Evolutionary conservation across 53 echinoderm and acorn worm species (phyloP).

Genomic region (Paelopatides confundens): DNA sequence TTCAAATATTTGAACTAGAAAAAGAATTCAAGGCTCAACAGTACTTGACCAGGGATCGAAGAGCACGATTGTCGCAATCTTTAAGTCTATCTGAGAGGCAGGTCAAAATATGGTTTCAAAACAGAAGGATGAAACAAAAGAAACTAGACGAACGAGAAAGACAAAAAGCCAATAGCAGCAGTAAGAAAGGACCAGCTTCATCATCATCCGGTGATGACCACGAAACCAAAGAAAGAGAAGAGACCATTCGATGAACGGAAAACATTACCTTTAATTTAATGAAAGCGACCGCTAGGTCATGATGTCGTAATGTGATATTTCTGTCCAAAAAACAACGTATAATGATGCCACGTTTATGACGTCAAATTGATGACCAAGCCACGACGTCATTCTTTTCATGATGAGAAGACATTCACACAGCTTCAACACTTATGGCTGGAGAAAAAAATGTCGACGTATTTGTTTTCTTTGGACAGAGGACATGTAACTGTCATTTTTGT

Average conservation of each 20-base stretch:
- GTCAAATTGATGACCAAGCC: not conserved
- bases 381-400: not conserved
- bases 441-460: too few species aligned
- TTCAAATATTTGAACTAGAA: constrained; percentile 95
- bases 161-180: constrained; percentile 28
- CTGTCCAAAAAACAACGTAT: constrained; percentile 26
- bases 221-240: constrained; percentile 41
- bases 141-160: constrained; percentile 74
- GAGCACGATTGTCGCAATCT: constrained; percentile 79
- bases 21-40: constrained; percentile 94
- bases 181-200: constrained; percentile 42
- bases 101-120: constrained; percentile 99
- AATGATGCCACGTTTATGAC: not conserved
- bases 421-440: not conserved
- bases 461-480: too few species aligned
- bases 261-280: constrained; percentile 13
- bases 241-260: constrained; percentile 42
- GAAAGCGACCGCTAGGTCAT: constrained; percentile 5
- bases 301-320: constrained; percentile 17
- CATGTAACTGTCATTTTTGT: not conserved
- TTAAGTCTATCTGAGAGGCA: constrained; percentile 89
- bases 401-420: not conserved
- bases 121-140: constrained; percentile 96
- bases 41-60: constrained; percentile 91
- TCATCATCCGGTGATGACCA: constrained; percentile 33